phyloP scores from a whole-genome alignment of 2,113 vertebrate species.

The Chaenocephalus aceratus region DNA sequence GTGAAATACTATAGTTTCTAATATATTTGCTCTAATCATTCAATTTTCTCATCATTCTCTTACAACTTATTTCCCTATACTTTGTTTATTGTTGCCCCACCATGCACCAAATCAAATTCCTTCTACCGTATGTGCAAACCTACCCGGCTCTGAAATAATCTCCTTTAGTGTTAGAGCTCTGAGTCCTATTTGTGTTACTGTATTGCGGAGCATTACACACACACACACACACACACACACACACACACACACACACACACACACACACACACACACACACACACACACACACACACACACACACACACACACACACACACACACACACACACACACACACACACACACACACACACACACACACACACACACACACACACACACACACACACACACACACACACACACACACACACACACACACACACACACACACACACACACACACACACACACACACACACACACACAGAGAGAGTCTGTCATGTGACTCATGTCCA shows the following conservation, averaged over 20 bases:
- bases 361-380: conserved; percentile 6
- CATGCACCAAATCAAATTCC: too few species aligned
- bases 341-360: not conserved
- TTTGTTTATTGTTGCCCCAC: too few species aligned
- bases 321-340: conserved; percentile 25
- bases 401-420: not conserved
- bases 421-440: conserved; percentile 7
- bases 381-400: not conserved
- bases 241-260: conserved; percentile 19
- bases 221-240: not conserved
- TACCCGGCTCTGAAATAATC: too few species aligned
- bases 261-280: conserved; percentile 4
- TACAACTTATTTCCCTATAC: too few species aligned
- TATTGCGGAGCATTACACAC: not conserved
- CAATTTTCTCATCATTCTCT: too few species aligned
- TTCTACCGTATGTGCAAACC: too few species aligned
- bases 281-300: too few species aligned
- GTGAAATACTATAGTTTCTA: too few species aligned
- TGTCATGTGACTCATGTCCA: conserved; percentile 31
- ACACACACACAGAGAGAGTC: not conserved
- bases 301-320: not conserved
- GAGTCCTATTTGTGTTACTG: not conserved
- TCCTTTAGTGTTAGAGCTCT: not conserved
- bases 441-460: conserved; percentile 17
- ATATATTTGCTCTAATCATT: too few species aligned